Percentiles rank a stretch among this genome's conserved stretches.
Evolutionary conservation across 1,140 invertebrate genomes (phyloP).

Genomic region (Psix sp.): DNA sequence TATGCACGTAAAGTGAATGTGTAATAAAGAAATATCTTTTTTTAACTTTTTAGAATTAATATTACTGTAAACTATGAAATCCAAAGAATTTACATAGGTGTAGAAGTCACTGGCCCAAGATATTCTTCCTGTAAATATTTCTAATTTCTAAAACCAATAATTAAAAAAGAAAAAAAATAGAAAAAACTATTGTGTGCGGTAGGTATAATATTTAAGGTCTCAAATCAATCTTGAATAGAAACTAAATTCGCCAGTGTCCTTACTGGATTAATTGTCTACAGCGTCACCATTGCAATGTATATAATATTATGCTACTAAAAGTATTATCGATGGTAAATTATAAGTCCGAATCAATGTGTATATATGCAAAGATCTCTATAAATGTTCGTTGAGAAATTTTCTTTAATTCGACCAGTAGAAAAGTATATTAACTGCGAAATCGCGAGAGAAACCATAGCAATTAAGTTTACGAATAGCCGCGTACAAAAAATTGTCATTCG

Average conservation of each 20-base stretch:
- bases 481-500: constrained; percentile 23
- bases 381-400: constrained; percentile 18
- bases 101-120: constrained; percentile 6
- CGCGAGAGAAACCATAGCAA: constrained; percentile 16
- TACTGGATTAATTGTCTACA: constrained; percentile 20
- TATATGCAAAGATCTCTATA: constrained; percentile 46
- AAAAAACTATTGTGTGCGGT: constrained; percentile 5
- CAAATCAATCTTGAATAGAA: constrained; percentile 3
- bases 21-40: no score
- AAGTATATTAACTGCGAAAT: constrained; percentile 17
- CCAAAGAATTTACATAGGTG: constrained; percentile 22
- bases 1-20: background rate
- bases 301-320: constrained; percentile 19
- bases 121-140: constrained; percentile 36
- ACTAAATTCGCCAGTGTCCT: constrained; percentile 9
- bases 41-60: no score
- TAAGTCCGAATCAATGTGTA: constrained; percentile 40
- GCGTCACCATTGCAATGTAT: constrained; percentile 27
- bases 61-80: constrained; percentile 13
- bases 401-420: constrained; percentile 6
- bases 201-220: constrained; percentile 10
- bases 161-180: constrained; percentile 17
- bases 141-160: constrained; percentile 4
- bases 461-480: constrained; percentile 12
- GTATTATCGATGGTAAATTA: constrained; percentile 17